Evolutionary conservation across 2,113 vertebrate species (phyloP).

Genomic region (Ophthalmolycus amberensis): DNA sequence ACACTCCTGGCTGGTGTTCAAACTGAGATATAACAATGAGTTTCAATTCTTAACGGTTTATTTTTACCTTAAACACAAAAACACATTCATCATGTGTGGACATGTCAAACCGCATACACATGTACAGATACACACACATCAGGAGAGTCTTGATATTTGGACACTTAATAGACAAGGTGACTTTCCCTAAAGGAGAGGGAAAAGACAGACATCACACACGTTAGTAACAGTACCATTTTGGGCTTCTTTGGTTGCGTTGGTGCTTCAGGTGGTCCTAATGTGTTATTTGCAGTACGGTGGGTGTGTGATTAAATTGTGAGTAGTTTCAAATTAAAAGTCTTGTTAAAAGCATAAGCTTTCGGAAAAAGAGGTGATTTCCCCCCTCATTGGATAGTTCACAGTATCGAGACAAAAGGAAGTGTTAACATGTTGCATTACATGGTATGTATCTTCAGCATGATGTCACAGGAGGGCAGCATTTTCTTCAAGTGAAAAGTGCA

Average conservation of each 20-base stretch:
- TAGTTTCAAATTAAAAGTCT: no score
- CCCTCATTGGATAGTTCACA: neutral
- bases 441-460: neutral
- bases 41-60: slow-evolving; percentile 33
- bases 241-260: neutral
- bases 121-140: neutral
- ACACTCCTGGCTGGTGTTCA: neutral
- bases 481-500: neutral
- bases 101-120: neutral
- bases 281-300: neutral
- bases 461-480: neutral
- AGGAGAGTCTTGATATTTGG: slow-evolving; percentile 2
- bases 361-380: no score
- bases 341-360: neutral
- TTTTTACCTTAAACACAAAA: slow-evolving; percentile 19
- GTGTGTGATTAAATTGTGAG: neutral
- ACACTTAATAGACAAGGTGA: slow-evolving; percentile 1
- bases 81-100: neutral
- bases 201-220: neutral
- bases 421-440: neutral
- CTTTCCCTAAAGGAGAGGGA: neutral
- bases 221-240: neutral
- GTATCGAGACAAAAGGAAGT: neutral
- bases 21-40: neutral
- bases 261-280: neutral